A percentile compares a stretch with the other conserved stretches of the same genome.
Evolutionary conservation across 2,888 invertebrate species (phyloP).

Genomic region (Hesperia comma): DNA sequence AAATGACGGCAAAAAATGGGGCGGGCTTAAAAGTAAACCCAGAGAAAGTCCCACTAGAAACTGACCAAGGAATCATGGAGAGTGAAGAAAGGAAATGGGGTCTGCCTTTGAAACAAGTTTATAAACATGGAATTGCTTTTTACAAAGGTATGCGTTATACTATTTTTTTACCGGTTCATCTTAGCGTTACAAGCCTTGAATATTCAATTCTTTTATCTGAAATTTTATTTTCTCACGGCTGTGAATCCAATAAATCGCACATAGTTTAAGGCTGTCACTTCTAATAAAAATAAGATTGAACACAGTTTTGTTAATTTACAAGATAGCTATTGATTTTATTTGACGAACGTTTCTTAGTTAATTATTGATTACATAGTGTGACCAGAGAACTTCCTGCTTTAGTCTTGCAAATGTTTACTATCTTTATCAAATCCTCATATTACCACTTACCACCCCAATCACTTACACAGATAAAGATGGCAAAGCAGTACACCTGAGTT

Average conservation of each 20-base stretch:
- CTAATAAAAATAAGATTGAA: background rate
- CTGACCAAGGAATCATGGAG: conserved; percentile 77
- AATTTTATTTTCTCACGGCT: background rate
- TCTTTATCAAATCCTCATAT: background rate
- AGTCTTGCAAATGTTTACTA: background rate
- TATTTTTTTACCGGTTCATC: conserved; percentile 15
- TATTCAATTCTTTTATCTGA: conserved; percentile 3
- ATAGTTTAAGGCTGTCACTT: background rate
- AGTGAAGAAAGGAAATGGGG: conserved; percentile 86
- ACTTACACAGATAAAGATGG: conserved; percentile 93
- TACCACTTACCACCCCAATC: background rate
- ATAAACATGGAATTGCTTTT: conserved; percentile 94
- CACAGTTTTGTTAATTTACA: background rate
- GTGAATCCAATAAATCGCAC: background rate
- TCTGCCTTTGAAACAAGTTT: conserved; percentile 90
- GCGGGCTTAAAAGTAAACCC: conserved; percentile 64
- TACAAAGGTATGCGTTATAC: conserved; percentile 90
- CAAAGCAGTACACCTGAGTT: conserved; percentile 97
- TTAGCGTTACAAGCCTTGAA: conserved; percentile 1
- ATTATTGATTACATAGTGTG: background rate
- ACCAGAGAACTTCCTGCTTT: background rate
- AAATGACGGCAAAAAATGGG: conserved; percentile 64
- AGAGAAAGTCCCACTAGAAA: conserved; percentile 74
- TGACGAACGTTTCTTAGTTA: too few relatives aligned
- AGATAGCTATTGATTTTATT: background rate